These are phyloP conservation scores for Colletes gigas DNA, from an alignment of 1,140 invertebrate genomes.

Conservation along the genomic window DNA sequence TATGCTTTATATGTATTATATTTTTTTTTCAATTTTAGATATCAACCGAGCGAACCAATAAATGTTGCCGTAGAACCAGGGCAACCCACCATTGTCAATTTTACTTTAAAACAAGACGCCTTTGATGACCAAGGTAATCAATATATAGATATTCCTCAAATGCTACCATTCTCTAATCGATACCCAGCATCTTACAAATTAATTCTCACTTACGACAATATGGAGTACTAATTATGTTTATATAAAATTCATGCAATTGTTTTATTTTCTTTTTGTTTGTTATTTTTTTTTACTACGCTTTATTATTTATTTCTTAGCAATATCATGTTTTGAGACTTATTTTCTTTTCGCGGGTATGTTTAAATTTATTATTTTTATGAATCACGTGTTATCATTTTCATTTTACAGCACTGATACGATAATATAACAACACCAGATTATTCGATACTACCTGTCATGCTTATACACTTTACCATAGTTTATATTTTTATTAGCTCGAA, in stretches of 20 bases:
- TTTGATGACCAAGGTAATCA: constrained; percentile 76
- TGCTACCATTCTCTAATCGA: constrained; percentile 68
- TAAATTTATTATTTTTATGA: constrained; percentile 35
- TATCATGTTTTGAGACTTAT: constrained; percentile 13
- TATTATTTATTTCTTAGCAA: neutral
- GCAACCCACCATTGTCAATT: constrained; percentile 78
- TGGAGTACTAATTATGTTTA: constrained; percentile 61
- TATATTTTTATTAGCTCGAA: constrained; percentile 21
- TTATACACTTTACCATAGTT: constrained; percentile 26
- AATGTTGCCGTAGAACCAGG: constrained; percentile 76
- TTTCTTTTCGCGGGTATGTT: constrained; percentile 36
- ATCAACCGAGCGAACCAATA: constrained; percentile 74
- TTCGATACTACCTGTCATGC: constrained; percentile 31
- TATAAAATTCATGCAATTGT: constrained; percentile 7
- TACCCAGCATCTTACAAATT: constrained; percentile 62
- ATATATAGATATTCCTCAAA: constrained; percentile 70
- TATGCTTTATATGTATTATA: constrained; percentile 1
- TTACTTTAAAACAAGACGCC: constrained; percentile 75
- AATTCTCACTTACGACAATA: constrained; percentile 57
- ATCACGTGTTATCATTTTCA: constrained; percentile 48
- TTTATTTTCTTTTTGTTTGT: constrained; percentile 16
- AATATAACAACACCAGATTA: constrained; percentile 45
- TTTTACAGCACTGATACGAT: constrained; percentile 65
- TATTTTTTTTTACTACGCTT: constrained; percentile 35
- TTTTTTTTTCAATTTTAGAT: constrained; percentile 71